Percentiles rank a stretch among this genome's conserved stretches.
Conservation (phyloP, 2,888 invertebrate genomes). For the Drosophila melanosoma region DNA sequence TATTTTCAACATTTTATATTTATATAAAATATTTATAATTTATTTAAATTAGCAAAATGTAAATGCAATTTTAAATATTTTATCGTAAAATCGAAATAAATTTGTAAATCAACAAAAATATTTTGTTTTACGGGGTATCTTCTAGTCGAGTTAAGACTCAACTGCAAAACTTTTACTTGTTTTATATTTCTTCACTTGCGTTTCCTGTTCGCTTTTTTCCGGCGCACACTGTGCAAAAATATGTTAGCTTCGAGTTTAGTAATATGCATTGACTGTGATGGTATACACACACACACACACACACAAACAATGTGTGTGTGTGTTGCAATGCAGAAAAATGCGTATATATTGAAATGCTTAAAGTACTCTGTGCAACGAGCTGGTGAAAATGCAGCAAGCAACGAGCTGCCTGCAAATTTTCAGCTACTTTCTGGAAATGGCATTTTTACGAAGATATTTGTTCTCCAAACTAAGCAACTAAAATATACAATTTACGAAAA, state of each 20-base stretch:
- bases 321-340: slow-evolving; percentile 58
- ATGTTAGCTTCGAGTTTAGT: slow-evolving; percentile 76
- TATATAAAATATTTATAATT: not conserved
- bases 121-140: not conserved
- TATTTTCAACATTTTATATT: not conserved
- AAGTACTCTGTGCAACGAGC: slow-evolving; percentile 29
- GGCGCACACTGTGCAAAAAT: slow-evolving; percentile 53
- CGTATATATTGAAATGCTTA: slow-evolving; percentile 46
- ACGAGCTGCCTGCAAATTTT: slow-evolving; percentile 38
- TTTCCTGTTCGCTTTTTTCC: slow-evolving; percentile 48
- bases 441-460: slow-evolving; percentile 31
- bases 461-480: slow-evolving; percentile 30
- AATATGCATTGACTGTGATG: slow-evolving; percentile 59
- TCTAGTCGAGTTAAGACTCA: not conserved
- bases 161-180: not conserved
- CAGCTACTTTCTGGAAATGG: slow-evolving; percentile 46
- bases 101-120: too few species aligned
- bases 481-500: slow-evolving; percentile 48
- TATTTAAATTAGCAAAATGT: not conserved
- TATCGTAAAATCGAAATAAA: not conserved
- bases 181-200: slow-evolving; percentile 54
- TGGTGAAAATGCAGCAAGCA: slow-evolving; percentile 14
- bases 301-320: not conserved
- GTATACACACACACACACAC: slow-evolving; percentile 16
- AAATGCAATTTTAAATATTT: not conserved